Percentiles rank a stretch among this genome's conserved stretches.
phyloP scores from a whole-genome alignment of 1,140 invertebrate genomes.

The Maniola jurtina region DNA sequence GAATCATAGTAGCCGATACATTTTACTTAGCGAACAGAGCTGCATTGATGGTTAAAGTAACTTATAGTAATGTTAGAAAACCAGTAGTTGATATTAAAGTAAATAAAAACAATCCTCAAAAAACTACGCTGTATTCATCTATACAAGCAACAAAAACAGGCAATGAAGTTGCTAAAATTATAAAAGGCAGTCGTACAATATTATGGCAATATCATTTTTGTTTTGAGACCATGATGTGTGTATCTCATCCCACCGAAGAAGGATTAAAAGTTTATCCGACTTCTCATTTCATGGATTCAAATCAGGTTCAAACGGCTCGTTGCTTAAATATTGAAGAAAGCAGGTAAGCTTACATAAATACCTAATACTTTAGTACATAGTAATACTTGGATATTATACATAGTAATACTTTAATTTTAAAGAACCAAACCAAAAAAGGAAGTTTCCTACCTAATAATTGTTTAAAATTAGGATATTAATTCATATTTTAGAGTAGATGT shows the following conservation, averaged over 20 bases:
- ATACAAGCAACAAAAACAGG: slow-evolving; percentile 39
- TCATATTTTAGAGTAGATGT: slow-evolving; percentile 79
- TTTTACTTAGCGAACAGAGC: slow-evolving; percentile 82
- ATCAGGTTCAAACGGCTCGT: slow-evolving; percentile 78
- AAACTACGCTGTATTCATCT: slow-evolving; percentile 53
- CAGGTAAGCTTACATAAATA: too few relatives aligned
- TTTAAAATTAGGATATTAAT: too few relatives aligned
- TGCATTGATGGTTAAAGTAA: slow-evolving; percentile 82
- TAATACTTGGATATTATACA: too few relatives aligned
- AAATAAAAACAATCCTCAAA: slow-evolving; percentile 40
- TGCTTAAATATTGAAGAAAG: slow-evolving; percentile 71
- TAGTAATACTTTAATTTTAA: too few relatives aligned
- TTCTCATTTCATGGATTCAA: slow-evolving; percentile 74
- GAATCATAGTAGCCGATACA: slow-evolving; percentile 85
- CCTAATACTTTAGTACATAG: too few relatives aligned
- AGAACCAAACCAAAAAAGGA: too few relatives aligned
- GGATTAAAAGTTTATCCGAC: slow-evolving; percentile 57
- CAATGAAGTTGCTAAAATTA: slow-evolving; percentile 58
- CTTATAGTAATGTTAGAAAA: slow-evolving; percentile 68
- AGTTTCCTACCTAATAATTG: too few relatives aligned
- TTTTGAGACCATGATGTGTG: slow-evolving; percentile 80
- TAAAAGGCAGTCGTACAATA: slow-evolving; percentile 47
- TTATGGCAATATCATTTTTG: slow-evolving; percentile 60
- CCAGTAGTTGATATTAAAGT: slow-evolving; percentile 44
- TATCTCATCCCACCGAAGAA: slow-evolving; percentile 82